Conservation (phyloP, 2,888 invertebrate genomes). For the Carcina quercana region DNA sequence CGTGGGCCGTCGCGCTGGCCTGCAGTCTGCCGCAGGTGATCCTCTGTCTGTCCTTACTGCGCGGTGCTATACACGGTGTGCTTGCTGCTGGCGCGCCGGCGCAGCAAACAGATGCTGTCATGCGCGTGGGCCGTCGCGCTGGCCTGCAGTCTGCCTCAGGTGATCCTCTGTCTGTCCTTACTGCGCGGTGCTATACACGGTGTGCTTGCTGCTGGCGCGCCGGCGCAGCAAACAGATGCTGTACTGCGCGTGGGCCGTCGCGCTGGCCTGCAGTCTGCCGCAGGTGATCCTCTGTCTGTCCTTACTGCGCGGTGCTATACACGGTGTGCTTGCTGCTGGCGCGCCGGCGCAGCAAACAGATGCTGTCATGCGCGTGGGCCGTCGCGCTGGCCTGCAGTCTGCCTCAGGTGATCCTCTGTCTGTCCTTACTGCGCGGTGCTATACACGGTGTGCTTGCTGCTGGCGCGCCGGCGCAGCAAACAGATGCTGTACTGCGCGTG, state of each 20-base stretch:
- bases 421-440: constrained; percentile 85
- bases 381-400: constrained; percentile 77
- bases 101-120: constrained; percentile 81
- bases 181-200: constrained; percentile 84
- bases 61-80: constrained; percentile 83
- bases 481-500: constrained; percentile 82
- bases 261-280: constrained; percentile 79
- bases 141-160: constrained; percentile 82
- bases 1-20: constrained; percentile 79
- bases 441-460: constrained; percentile 80
- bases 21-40: too few species aligned
- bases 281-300: too few species aligned
- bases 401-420: too few species aligned
- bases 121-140: constrained; percentile 80
- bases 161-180: too few species aligned
- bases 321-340: constrained; percentile 81
- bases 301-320: constrained; percentile 84
- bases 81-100: constrained; percentile 76
- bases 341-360: constrained; percentile 78
- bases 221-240: constrained; percentile 82
- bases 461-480: constrained; percentile 79
- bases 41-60: too few species aligned
- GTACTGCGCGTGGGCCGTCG: constrained; percentile 78
- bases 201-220: constrained; percentile 78
- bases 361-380: constrained; percentile 81